A percentile compares a stretch with the other conserved stretches of the same genome.
Evolutionary conservation across 2,888 invertebrate species (phyloP).

Genomic region (Boloria selene): DNA sequence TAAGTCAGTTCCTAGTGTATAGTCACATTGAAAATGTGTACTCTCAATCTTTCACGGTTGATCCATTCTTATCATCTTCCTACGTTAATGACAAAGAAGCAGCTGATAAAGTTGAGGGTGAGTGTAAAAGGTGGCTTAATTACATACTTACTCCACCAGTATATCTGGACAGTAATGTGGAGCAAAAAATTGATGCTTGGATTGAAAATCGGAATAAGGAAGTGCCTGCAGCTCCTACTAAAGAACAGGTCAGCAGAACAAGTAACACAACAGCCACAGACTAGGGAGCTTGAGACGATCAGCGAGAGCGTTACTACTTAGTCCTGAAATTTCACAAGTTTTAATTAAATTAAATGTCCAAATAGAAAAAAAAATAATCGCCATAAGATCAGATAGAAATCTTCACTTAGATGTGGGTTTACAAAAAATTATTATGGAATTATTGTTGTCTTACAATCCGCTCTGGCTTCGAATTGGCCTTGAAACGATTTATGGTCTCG

Average conservation of each 20-base stretch:
- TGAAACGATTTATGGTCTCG: constrained; percentile 91
- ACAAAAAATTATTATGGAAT: constrained; percentile 88
- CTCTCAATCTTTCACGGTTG: too few species aligned
- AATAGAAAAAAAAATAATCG: constrained; percentile 88
- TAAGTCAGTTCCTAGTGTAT: constrained; percentile 65
- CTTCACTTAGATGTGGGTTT: constrained; percentile 91
- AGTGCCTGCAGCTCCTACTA: constrained; percentile 85
- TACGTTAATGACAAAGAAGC: constrained; percentile 87
- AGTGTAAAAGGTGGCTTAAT: constrained; percentile 91
- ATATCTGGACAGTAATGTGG: constrained; percentile 85
- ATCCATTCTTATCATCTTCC: constrained; percentile 85
- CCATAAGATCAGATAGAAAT: constrained; percentile 89
- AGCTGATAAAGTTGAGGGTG: constrained; percentile 85
- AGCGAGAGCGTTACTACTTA: constrained; percentile 85
- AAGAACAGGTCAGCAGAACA: constrained; percentile 86
- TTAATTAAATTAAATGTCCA: constrained; percentile 86
- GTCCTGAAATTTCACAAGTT: constrained; percentile 83
- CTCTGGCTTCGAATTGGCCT: constrained; percentile 94
- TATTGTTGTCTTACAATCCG: constrained; percentile 93
- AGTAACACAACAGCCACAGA: constrained; percentile 85
- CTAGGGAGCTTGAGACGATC: constrained; percentile 85
- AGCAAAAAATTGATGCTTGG: constrained; percentile 87
- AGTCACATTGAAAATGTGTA: too few species aligned
- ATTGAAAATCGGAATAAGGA: constrained; percentile 87
- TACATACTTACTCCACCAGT: constrained; percentile 88